A percentile compares a stretch with the other conserved stretches of the same genome.
These are phyloP conservation scores for Choloepus didactylus DNA, from an alignment of 2,797 vertebrate species.

Conservation along the genomic window DNA sequence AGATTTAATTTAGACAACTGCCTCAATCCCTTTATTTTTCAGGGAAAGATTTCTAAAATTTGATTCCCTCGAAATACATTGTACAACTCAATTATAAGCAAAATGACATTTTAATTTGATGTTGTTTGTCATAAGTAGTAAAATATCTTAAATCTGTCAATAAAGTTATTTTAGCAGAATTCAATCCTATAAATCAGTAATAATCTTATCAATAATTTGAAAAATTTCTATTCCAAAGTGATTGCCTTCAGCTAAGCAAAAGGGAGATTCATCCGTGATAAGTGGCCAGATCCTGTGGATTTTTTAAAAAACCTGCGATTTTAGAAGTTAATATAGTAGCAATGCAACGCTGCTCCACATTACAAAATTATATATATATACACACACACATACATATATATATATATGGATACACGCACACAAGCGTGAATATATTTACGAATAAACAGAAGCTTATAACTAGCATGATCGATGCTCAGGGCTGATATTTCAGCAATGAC, in stretches of 20 bases:
- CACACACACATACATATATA: too few species aligned
- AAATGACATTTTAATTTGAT: slow-evolving; percentile 69
- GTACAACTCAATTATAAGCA: slow-evolving; percentile 64
- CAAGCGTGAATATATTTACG: slow-evolving; percentile 54
- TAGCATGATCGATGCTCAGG: background rate
- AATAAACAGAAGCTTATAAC: slow-evolving; percentile 62
- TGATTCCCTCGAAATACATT: slow-evolving; percentile 53
- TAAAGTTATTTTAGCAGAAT: slow-evolving; percentile 60
- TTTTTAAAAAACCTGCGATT: background rate
- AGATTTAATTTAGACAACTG: slow-evolving; percentile 8
- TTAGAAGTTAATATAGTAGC: background rate
- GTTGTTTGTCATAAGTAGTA: slow-evolving; percentile 5
- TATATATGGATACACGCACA: background rate
- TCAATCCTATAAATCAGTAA: slow-evolving; percentile 33
- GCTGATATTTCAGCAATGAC: slow-evolving; percentile 55
- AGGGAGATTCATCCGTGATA: background rate
- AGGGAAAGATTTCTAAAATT: slow-evolving; percentile 56
- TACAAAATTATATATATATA: slow-evolving; percentile 10
- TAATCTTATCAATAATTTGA: background rate
- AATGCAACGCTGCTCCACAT: background rate
- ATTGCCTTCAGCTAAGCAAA: slow-evolving; percentile 24
- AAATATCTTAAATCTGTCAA: slow-evolving; percentile 8
- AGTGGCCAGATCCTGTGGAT: background rate
- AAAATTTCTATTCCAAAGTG: slow-evolving; percentile 62
- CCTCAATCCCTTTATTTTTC: slow-evolving; percentile 50